Evolutionary conservation across 1,140 invertebrate genomes (phyloP).

Genomic region (Rhynchophorus ferrugineus): DNA sequence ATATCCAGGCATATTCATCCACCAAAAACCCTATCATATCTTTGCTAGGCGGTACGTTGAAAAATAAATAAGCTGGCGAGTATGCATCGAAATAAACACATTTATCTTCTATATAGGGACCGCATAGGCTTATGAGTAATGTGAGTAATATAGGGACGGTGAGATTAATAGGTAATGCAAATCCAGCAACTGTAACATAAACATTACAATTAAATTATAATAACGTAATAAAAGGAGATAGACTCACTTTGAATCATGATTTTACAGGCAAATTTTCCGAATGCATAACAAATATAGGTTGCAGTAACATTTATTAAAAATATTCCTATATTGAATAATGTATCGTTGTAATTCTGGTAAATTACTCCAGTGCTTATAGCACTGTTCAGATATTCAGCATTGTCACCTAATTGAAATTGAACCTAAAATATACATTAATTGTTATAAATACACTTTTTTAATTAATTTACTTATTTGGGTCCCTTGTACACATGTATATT

Average conservation of each 20-base stretch:
- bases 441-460: too few species aligned
- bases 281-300: constrained; percentile 62
- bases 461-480: too few species aligned
- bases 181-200: constrained; percentile 49
- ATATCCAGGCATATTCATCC: constrained; percentile 59
- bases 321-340: too few species aligned
- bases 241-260: constrained; percentile 65
- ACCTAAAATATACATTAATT: too few species aligned
- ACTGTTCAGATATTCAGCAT: too few species aligned
- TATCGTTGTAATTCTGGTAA: too few species aligned
- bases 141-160: constrained; percentile 60
- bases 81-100: constrained; percentile 54
- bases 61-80: constrained; percentile 58
- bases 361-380: too few species aligned
- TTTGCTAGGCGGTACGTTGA: constrained; percentile 50
- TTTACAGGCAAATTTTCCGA: constrained; percentile 74
- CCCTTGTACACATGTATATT: too few species aligned
- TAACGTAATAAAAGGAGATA: neutral
- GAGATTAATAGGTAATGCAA: constrained; percentile 67
- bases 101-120: constrained; percentile 49
- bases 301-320: constrained; percentile 55
- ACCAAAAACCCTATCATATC: constrained; percentile 48
- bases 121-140: constrained; percentile 53
- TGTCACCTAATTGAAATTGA: too few species aligned
- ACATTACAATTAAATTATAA: neutral